Evolutionary conservation across 2,888 invertebrate genomes (phyloP), one percentile per base, ranked within the genome.

Genomic region (Plebejus argus): DNA sequence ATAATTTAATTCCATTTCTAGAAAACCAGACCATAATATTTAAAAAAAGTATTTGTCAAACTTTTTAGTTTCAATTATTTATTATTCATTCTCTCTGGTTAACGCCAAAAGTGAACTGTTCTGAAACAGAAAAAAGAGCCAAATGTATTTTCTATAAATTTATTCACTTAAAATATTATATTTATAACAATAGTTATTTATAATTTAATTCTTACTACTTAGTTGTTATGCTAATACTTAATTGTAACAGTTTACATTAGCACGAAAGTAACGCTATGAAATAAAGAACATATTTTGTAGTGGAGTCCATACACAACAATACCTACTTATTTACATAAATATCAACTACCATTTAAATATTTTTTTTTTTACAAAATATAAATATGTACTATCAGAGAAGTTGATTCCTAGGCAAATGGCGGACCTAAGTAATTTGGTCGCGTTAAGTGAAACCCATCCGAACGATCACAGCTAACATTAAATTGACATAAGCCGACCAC

Each of bases 171-270:
- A 33, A 66, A 66, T 66, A 61, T 23, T 61, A 23, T 61, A 61
- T 61, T 61, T 28, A 66, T 66, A 66, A 66, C 66, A 66, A 33
- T 28, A 66, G 61, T 20, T 28, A 66, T 66, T 6, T 66, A 66
- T 66, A 66, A 18, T 28, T 33, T 33, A 18, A 23, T 23, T 61
- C 61, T 15, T 53, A 53, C 10, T 8, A 58, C 23, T 23, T 23
- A 61, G 61, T 61, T 28, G 49, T 49, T 53, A 18, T 18, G 53
- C 20, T 23, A 15, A 28, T 28, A 66, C 28, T 23, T 8, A 28
- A 28, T 66, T 28, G 15, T 28, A 66, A 28, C 28, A 66, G 15
- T 66, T 28, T 28, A 28, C 28, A 66, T 28, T 66, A 28, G 28
- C 66, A 66, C 1, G 33, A 66, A 23, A 61, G 23, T 61, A 12